These are phyloP conservation scores for Marcusenius ussheri DNA, from an alignment of 2,113 vertebrate species.

Conservation along the genomic window DNA sequence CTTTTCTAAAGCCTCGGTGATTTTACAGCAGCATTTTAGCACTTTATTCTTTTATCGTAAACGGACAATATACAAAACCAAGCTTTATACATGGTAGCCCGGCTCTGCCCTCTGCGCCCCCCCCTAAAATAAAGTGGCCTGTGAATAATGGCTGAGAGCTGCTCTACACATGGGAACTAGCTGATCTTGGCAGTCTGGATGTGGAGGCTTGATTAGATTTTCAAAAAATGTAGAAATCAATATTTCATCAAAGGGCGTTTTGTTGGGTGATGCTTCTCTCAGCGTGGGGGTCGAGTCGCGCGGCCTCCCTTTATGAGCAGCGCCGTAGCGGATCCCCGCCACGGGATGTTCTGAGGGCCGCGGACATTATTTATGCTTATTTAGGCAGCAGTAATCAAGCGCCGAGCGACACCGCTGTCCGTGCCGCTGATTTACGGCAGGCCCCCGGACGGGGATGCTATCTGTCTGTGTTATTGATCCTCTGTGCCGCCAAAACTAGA, in stretches of 20 bases:
- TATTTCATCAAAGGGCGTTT: conserved; percentile 12
- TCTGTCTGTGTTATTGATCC: neutral
- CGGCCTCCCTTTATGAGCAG: neutral
- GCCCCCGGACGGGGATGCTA: neutral
- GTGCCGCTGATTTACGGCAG: neutral
- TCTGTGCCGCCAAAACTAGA: neutral
- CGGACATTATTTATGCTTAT: conserved; percentile 12
- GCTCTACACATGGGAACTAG: neutral
- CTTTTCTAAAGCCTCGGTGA: neutral
- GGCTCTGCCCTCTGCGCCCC: neutral
- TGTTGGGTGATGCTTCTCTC: neutral
- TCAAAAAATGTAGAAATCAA: conserved; percentile 20
- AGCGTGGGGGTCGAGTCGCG: neutral
- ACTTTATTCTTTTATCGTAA: neutral
- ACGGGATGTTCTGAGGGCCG: neutral
- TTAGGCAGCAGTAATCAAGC: conserved; percentile 14
- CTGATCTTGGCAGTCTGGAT: conserved; percentile 10
- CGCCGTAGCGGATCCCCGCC: neutral
- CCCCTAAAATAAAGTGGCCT: neutral
- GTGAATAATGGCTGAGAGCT: neutral
- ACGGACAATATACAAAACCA: neutral
- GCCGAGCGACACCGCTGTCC: neutral
- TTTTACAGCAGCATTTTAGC: neutral
- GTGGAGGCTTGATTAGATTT: conserved; percentile 9
- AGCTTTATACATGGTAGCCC: neutral